phyloP scores from a whole-genome alignment of 2,888 invertebrate species.

The Heterodera filipjevi region DNA sequence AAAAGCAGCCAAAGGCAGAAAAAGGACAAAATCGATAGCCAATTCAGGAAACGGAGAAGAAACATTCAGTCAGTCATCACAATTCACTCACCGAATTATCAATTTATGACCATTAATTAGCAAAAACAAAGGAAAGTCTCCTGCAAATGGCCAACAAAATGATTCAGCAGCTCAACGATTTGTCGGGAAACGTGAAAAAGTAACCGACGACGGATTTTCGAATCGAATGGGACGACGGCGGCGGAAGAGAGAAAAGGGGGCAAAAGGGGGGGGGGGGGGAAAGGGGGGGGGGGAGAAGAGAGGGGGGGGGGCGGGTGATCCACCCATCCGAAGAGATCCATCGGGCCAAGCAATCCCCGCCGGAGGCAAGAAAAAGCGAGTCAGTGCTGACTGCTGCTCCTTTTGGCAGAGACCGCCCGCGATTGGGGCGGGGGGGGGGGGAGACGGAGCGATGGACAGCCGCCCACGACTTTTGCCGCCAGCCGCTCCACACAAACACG shows the following conservation, averaged over 20 bases:
- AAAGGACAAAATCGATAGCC: background rate
- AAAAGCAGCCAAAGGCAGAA: background rate
- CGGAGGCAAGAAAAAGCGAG: slow-evolving; percentile 1
- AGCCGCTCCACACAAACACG: slow-evolving; percentile 2
- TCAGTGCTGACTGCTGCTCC: too few relatives aligned
- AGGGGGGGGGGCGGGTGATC: background rate
- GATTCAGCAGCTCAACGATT: background rate
- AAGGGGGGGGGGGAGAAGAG: background rate
- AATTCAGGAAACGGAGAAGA: background rate
- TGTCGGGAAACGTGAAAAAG: slow-evolving; percentile 6
- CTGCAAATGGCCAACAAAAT: background rate
- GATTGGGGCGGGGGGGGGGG: background rate
- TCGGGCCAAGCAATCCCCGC: background rate
- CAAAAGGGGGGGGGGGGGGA: background rate
- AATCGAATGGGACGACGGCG: background rate
- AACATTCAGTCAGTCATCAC: background rate
- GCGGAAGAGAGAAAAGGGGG: background rate
- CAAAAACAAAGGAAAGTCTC: background rate
- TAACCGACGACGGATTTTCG: background rate
- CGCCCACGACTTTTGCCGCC: slow-evolving; percentile 20
- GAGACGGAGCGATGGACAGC: slow-evolving; percentile 4
- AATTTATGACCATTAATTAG: background rate
- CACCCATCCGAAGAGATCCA: too few relatives aligned
- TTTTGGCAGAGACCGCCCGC: background rate
- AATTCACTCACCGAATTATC: background rate